Percentiles rank a stretch among this genome's conserved stretches.
Conservation (phyloP, 2,888 invertebrate genomes). For the Blastobasis lacticolella region DNA sequence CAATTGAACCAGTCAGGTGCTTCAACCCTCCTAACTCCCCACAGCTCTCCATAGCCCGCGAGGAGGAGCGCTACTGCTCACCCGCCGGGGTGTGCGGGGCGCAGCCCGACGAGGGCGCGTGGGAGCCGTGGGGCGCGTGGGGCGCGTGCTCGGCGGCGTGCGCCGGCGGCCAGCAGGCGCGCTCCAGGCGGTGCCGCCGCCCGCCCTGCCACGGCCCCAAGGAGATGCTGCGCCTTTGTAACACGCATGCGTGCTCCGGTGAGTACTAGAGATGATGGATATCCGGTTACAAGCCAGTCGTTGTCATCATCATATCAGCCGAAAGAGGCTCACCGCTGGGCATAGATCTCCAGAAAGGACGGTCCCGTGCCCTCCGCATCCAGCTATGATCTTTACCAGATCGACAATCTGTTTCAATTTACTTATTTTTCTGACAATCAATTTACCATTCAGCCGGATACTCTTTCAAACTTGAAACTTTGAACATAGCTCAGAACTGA, state of each 20-base stretch:
- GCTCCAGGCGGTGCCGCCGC: constrained; percentile 71
- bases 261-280: constrained; percentile 9
- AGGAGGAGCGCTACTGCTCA: constrained; percentile 86
- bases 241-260: constrained; percentile 81
- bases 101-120: constrained; percentile 37
- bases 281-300: background rate
- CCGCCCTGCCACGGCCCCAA: constrained; percentile 70
- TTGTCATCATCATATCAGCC: too few species aligned
- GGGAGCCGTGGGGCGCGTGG: constrained; percentile 54
- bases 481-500: too few species aligned
- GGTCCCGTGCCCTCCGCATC: too few species aligned
- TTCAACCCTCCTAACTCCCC: background rate
- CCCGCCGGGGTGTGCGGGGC: constrained; percentile 77
- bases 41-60: constrained; percentile 80
- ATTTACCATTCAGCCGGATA: too few species aligned
- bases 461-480: too few species aligned
- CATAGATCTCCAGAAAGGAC: too few species aligned
- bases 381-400: too few species aligned
- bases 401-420: too few species aligned
- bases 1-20: too few species aligned
- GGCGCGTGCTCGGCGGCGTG: constrained; percentile 49
- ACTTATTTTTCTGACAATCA: too few species aligned
- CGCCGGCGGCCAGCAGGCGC: constrained; percentile 77
- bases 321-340: too few species aligned
- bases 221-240: constrained; percentile 80